A percentile compares a stretch with the other conserved stretches of the same genome.
These are phyloP conservation scores for Atrina japonica DNA, from an alignment of 2,888 invertebrate species.

Conservation along the genomic window DNA sequence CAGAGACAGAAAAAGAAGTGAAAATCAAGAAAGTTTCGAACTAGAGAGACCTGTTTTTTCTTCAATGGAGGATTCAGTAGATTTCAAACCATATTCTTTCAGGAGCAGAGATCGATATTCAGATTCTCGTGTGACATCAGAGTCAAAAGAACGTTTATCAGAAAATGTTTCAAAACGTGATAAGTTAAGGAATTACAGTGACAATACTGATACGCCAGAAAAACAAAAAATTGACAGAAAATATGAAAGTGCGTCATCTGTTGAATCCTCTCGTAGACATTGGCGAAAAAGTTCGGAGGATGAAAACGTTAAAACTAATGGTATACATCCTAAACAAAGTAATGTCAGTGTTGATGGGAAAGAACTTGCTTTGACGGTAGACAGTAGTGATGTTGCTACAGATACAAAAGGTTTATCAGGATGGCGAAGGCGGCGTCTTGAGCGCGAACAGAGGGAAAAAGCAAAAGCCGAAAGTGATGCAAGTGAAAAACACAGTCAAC, in stretches of 20 bases:
- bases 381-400: conserved; percentile 8
- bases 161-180: background rate
- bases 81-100: background rate
- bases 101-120: background rate
- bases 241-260: conserved; percentile 1
- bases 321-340: background rate
- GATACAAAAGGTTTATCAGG: background rate
- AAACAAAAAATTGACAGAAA: background rate
- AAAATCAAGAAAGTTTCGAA: conserved; percentile 16
- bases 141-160: background rate
- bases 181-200: background rate
- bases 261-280: background rate
- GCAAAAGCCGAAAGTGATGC: conserved; percentile 8
- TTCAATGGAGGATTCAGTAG: conserved; percentile 20
- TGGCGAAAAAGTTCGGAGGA: conserved; percentile 7
- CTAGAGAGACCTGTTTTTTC: conserved; percentile 27
- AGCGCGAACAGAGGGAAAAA: conserved; percentile 18
- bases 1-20: conserved; percentile 4
- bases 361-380: background rate
- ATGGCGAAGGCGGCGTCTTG: conserved; percentile 10
- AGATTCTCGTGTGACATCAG: background rate
- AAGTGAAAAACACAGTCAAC: conserved; percentile 8
- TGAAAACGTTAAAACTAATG: background rate
- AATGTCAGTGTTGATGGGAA: background rate
- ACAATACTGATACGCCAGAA: background rate